Conservation (phyloP, 2,113 vertebrate genomes). For the Corythaixoides concolor region DNA sequence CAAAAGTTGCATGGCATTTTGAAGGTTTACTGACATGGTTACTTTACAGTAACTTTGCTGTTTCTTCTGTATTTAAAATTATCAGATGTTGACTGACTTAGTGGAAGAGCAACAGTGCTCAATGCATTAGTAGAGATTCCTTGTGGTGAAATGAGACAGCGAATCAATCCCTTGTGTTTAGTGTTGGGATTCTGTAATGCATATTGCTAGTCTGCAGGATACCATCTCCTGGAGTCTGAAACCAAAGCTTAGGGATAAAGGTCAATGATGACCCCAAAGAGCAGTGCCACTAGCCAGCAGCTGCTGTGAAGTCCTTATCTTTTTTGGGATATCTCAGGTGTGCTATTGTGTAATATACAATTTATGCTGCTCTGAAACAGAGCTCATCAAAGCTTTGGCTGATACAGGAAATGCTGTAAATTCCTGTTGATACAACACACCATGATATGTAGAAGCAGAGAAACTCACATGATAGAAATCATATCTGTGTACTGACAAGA, state of each 20-base stretch:
- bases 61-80: background rate
- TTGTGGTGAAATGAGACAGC: background rate
- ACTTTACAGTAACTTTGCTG: background rate
- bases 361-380: background rate
- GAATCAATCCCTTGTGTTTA: background rate
- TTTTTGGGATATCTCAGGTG: background rate
- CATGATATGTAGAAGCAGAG: background rate
- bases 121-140: background rate
- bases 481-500: fast-evolving
- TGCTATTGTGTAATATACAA: background rate
- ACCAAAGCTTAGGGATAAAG: background rate
- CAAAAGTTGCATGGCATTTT: background rate
- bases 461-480: background rate
- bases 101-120: background rate
- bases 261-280: background rate
- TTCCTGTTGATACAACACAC: background rate
- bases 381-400: background rate
- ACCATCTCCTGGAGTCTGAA: background rate
- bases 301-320: background rate
- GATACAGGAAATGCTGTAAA: background rate
- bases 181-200: background rate
- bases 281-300: background rate
- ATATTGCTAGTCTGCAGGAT: background rate
- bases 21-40: background rate
- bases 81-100: background rate